Conservation (phyloP, 2,797 vertebrate genomes). For the Smutsia gigantea region DNA sequence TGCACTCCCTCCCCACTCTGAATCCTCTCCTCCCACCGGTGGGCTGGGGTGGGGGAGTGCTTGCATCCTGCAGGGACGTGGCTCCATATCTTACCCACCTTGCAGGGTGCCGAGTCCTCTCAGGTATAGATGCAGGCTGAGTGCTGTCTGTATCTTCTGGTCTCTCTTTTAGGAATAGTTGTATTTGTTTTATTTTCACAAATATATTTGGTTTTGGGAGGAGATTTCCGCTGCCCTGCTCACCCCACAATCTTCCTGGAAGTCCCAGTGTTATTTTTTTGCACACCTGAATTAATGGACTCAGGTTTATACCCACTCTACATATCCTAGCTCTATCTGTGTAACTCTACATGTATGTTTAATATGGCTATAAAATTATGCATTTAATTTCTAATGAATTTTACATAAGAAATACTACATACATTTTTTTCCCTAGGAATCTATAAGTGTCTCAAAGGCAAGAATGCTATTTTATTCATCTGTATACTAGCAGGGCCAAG, state of each 20-base stretch:
- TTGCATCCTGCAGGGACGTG: accelerated
- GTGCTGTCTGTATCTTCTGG: no score
- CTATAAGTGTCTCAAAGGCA: not conserved
- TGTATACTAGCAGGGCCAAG: not conserved
- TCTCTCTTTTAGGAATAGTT: no score
- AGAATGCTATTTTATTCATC: not conserved
- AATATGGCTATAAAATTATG: not conserved
- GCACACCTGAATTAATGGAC: not conserved
- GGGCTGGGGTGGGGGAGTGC: no score
- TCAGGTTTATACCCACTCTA: not conserved
- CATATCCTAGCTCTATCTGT: not conserved
- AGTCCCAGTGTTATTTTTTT: not conserved
- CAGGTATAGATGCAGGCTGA: no score
- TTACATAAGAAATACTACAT: not conserved
- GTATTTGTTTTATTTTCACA: no score
- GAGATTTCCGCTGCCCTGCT: no score
- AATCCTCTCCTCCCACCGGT: no score
- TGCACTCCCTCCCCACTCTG: no score
- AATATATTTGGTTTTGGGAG: no score
- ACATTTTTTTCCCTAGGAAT: not conserved
- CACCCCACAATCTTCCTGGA: no score
- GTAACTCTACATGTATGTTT: not conserved
- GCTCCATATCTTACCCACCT: no score
- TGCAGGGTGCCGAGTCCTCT: no score
- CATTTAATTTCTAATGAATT: not conserved